Conservation (phyloP, 2,797 vertebrate species). For the Graptemys geographica region DNA sequence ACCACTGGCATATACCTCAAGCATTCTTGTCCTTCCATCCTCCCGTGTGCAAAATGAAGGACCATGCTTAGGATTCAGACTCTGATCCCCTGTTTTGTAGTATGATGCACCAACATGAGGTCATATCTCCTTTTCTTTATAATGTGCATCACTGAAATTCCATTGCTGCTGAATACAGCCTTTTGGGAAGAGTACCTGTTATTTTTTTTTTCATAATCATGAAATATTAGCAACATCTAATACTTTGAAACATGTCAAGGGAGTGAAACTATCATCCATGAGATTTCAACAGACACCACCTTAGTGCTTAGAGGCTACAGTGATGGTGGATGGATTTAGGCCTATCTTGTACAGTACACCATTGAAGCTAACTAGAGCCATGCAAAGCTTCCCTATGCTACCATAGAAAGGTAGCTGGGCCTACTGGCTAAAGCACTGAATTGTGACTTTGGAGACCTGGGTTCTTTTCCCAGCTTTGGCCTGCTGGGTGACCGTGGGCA, state of each 20-base stretch:
- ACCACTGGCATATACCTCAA: not conserved
- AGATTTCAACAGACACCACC: too few species aligned
- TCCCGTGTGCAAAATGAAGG: not conserved
- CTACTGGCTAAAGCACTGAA: not conserved
- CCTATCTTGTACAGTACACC: not conserved
- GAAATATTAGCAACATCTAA: not conserved
- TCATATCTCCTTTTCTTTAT: not conserved
- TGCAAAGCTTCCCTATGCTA: too few species aligned
- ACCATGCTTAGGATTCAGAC: not conserved
- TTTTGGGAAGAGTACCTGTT: not conserved
- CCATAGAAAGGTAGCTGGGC: not conserved
- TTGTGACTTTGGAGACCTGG: not conserved
- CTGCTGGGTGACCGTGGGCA: not conserved
- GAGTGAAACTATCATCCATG: too few species aligned
- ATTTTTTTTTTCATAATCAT: not conserved
- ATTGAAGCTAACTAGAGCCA: not conserved
- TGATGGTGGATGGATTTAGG: not conserved
- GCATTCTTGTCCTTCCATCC: not conserved
- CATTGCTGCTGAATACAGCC: not conserved
- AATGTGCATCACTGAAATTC: not conserved
- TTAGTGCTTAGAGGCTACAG: not conserved
- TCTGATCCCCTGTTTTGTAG: not conserved
- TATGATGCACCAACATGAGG: not conserved
- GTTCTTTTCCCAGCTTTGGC: not conserved
- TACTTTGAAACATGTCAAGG: not conserved